These are phyloP conservation scores for Drosophila parabipectinata DNA, from an alignment of 1,140 invertebrate genomes.

Conservation along the genomic window DNA sequence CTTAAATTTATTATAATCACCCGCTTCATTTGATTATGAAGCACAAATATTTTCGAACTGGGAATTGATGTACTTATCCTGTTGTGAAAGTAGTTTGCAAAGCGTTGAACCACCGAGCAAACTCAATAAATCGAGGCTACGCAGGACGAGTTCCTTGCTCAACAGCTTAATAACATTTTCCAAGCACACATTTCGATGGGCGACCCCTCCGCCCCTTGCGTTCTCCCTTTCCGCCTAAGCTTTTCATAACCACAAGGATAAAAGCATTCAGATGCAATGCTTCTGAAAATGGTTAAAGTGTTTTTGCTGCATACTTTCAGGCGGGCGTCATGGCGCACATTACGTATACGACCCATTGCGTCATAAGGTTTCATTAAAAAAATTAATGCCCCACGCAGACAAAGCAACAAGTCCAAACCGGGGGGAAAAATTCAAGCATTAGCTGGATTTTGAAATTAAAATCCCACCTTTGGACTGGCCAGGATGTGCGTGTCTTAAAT, in stretches of 20 bases:
- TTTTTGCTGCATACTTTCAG: constrained; percentile 49
- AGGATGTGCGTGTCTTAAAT: constrained; percentile 57
- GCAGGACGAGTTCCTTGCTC: constrained; percentile 13
- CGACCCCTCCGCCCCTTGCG: neutral
- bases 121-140: constrained; percentile 28
- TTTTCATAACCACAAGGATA: constrained; percentile 47
- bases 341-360: constrained; percentile 33
- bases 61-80: constrained; percentile 24
- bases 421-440: constrained; percentile 6
- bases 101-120: constrained; percentile 6
- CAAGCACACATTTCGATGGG: constrained; percentile 4
- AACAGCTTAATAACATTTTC: constrained; percentile 43
- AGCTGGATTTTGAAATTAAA: constrained; percentile 53
- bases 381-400: constrained; percentile 51
- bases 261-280: constrained; percentile 28
- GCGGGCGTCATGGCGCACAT: constrained; percentile 25
- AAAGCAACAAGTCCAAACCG: constrained; percentile 54
- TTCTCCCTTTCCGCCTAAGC: neutral
- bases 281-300: constrained; percentile 22
- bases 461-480: constrained; percentile 3
- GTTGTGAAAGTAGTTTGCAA: constrained; percentile 23
- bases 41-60: neutral
- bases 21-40: constrained; percentile 13
- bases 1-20: constrained; percentile 14
- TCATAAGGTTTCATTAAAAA: constrained; percentile 66